A percentile compares a stretch with the other conserved stretches of the same genome.
These are phyloP conservation scores for Nebria salina DNA, from an alignment of 2,888 invertebrate genomes.

Conservation along the genomic window DNA sequence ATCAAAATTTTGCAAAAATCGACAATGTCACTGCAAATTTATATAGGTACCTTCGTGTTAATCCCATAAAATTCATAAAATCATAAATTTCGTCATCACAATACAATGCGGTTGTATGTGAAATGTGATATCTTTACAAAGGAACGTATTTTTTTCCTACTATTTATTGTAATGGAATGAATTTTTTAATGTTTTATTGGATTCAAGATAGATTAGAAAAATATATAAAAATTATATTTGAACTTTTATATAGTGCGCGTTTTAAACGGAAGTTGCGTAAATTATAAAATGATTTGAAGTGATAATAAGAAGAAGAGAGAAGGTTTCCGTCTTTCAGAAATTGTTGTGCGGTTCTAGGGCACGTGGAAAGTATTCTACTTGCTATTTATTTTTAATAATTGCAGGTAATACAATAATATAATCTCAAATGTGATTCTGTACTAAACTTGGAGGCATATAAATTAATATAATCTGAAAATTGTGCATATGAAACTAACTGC, in stretches of 20 bases:
- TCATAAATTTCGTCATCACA: too few species aligned
- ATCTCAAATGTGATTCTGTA: not conserved
- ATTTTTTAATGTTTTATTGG: too few species aligned
- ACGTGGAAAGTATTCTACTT: constrained; percentile 40
- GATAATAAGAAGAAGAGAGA: constrained; percentile 23
- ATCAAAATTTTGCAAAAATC: too few species aligned
- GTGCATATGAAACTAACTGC: too few species aligned
- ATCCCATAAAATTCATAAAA: too few species aligned
- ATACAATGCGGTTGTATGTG: too few species aligned
- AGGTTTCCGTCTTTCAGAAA: constrained; percentile 37
- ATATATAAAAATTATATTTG: not conserved
- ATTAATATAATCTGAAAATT: not conserved
- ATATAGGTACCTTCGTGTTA: too few species aligned
- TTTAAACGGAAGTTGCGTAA: constrained; percentile 8
- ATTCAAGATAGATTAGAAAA: too few species aligned
- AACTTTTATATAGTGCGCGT: constrained; percentile 8
- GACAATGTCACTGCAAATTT: too few species aligned
- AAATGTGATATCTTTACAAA: too few species aligned
- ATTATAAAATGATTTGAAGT: not conserved
- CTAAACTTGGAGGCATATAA: not conserved
- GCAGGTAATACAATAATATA: not conserved
- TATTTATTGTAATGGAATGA: too few species aligned
- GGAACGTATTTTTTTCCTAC: too few species aligned
- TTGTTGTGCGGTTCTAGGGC: constrained; percentile 38
- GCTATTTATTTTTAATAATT: constrained; percentile 34